Evolutionary conservation across 2,797 vertebrate genomes (phyloP).

Genomic region (Brachyalestes nurse): DNA sequence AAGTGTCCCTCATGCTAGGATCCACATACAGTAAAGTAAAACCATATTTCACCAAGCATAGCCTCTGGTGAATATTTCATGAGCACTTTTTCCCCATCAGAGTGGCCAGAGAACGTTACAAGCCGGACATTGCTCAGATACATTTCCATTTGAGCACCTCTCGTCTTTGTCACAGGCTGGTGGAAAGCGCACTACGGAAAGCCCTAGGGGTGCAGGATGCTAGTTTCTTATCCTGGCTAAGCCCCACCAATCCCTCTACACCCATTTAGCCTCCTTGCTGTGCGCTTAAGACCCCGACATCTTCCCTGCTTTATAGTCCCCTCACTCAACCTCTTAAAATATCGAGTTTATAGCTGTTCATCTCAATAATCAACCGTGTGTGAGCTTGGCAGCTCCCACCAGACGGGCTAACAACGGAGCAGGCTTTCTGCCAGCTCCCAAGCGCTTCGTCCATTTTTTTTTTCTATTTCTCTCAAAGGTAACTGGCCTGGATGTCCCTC

Average conservation of each 20-base stretch:
- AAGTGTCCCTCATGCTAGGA: slow-evolving; percentile 47
- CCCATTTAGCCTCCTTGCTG: slow-evolving; percentile 75
- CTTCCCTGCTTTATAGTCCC: slow-evolving; percentile 72
- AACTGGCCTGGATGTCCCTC: slow-evolving; percentile 45
- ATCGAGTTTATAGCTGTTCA: slow-evolving; percentile 77
- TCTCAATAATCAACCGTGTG: slow-evolving; percentile 77
- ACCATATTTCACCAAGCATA: slow-evolving; percentile 35
- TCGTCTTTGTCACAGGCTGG: slow-evolving; percentile 60
- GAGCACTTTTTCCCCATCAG: slow-evolving; percentile 38
- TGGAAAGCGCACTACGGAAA: slow-evolving; percentile 64
- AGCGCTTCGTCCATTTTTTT: slow-evolving; percentile 43
- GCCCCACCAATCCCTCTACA: slow-evolving; percentile 76
- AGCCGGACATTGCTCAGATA: slow-evolving; percentile 51
- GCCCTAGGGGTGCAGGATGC: slow-evolving; percentile 62
- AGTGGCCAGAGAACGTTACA: slow-evolving; percentile 54
- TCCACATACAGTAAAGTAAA: slow-evolving; percentile 22
- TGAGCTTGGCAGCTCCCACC: slow-evolving; percentile 56
- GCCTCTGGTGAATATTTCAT: slow-evolving; percentile 52
- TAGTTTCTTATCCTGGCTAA: slow-evolving; percentile 77
- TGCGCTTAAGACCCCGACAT: slow-evolving; percentile 61
- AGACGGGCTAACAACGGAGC: slow-evolving; percentile 64
- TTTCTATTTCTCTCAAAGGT: slow-evolving; percentile 42
- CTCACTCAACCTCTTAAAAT: slow-evolving; percentile 70
- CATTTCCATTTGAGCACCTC: slow-evolving; percentile 61
- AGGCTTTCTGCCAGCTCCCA: slow-evolving; percentile 67